Evolutionary conservation across 2,888 invertebrate genomes (phyloP).

Genomic region (Eristalis pertinax): DNA sequence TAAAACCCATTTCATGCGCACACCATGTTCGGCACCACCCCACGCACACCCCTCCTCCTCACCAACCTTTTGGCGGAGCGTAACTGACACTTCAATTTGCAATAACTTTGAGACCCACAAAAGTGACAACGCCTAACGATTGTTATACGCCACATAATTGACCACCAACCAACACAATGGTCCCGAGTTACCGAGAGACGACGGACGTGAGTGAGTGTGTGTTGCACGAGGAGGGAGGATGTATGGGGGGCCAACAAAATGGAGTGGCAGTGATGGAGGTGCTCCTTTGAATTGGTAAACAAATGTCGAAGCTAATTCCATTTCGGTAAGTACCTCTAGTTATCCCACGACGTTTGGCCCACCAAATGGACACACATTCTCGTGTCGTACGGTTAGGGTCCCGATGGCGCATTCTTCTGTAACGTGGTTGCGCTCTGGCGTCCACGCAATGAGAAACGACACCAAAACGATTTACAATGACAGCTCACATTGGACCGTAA

Average conservation of each 20-base stretch:
- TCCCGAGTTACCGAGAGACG: neutral
- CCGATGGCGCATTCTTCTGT: constrained; percentile 58
- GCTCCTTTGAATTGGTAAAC: constrained; percentile 54
- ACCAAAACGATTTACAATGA: constrained; percentile 70
- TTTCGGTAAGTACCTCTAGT: constrained; percentile 69
- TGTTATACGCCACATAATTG: constrained; percentile 61
- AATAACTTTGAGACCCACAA: constrained; percentile 60
- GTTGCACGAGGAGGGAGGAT: neutral
- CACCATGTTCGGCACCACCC: neutral
- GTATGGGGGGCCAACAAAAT: neutral
- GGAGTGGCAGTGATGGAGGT: constrained; percentile 4
- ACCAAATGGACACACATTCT: constrained; percentile 46
- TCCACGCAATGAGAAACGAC: constrained; percentile 64
- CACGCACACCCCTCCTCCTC: neutral
- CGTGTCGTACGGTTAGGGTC: constrained; percentile 29
- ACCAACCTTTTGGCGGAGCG: no score
- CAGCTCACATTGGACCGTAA: constrained; percentile 49
- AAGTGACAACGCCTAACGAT: constrained; percentile 67
- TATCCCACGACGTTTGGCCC: constrained; percentile 59
- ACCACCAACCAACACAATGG: constrained; percentile 51
- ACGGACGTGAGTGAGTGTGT: neutral
- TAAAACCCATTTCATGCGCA: constrained; percentile 64
- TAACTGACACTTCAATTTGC: constrained; percentile 71
- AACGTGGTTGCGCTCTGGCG: constrained; percentile 21
- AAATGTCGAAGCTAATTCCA: constrained; percentile 69